Percentiles rank a stretch among this genome's conserved stretches.
phyloP scores from a whole-genome alignment of 2,888 invertebrate genomes.

The Brassicogethes aeneus region DNA sequence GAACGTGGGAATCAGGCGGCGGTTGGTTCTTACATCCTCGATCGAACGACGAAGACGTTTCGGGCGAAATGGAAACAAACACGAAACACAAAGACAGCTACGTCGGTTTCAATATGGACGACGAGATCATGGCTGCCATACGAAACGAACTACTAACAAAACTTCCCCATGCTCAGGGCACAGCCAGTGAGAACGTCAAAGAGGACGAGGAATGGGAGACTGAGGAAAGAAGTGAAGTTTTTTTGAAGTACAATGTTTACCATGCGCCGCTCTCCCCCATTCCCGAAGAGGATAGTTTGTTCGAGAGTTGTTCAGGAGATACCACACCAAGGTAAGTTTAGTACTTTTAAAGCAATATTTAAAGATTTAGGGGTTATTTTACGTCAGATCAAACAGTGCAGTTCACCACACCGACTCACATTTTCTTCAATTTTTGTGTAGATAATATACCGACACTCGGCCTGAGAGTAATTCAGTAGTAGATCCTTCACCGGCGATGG shows the following conservation, averaged over 20 bases:
- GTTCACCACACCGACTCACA: no score
- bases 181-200: constrained; percentile 32
- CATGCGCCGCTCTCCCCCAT: constrained; percentile 53
- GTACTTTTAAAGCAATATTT: no score
- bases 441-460: no score
- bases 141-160: constrained; percentile 62
- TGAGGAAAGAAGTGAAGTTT: constrained; percentile 36
- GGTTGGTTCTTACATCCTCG: constrained; percentile 43
- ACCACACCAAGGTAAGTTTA: constrained; percentile 25
- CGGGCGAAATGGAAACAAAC: constrained; percentile 28
- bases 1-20: constrained; percentile 28
- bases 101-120: constrained; percentile 54
- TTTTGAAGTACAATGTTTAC: constrained; percentile 46
- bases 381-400: no score
- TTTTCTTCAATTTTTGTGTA: no score
- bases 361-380: no score
- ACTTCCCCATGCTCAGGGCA: constrained; percentile 55
- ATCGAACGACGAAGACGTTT: constrained; percentile 26
- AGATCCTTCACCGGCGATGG: no score
- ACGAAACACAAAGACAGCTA: constrained; percentile 32
- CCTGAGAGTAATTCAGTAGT: no score
- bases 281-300: constrained; percentile 47
- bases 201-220: constrained; percentile 38
- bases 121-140: constrained; percentile 61
- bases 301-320: constrained; percentile 23